These are phyloP conservation scores for Eupleurogrammus muticus DNA, from an alignment of 2,797 vertebrate species.

Conservation along the genomic window DNA sequence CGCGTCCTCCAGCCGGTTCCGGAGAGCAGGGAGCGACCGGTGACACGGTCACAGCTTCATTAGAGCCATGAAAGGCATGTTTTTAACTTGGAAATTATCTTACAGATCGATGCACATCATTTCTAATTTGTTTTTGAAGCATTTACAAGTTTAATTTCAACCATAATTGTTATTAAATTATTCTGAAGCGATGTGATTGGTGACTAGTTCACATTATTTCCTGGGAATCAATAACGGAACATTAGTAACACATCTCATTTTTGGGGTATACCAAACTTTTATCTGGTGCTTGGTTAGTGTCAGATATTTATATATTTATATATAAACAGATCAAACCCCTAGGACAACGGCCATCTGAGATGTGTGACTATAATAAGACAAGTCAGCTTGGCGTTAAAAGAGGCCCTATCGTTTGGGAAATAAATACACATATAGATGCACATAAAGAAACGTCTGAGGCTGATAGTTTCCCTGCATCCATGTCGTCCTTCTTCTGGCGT, in stretches of 20 bases:
- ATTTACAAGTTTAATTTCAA: neutral
- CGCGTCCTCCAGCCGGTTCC: slow-evolving; percentile 70
- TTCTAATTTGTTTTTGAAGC: neutral
- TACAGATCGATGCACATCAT: neutral
- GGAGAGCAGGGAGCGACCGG: slow-evolving; percentile 55
- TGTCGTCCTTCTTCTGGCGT: too few species aligned
- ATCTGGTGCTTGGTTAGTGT: too few species aligned
- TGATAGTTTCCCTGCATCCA: too few species aligned
- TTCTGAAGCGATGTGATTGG: neutral
- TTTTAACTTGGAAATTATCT: neutral
- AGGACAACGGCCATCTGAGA: neutral
- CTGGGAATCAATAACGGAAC: neutral
- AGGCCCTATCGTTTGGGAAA: too few species aligned
- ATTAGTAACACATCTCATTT: neutral
- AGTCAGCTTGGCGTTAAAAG: neutral
- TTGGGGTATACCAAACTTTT: neutral
- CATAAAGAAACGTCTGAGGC: too few species aligned
- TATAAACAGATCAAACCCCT: neutral
- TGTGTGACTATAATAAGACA: neutral
- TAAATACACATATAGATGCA: too few species aligned
- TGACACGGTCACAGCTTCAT: slow-evolving; percentile 73
- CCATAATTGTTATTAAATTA: neutral
- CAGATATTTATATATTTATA: too few species aligned
- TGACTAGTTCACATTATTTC: neutral
- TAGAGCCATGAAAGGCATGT: slow-evolving; percentile 31